Base-by-base conservation (phyloP, 2,113 vertebrate species). In the Cyphomyrus discorhynchus region DNA sequence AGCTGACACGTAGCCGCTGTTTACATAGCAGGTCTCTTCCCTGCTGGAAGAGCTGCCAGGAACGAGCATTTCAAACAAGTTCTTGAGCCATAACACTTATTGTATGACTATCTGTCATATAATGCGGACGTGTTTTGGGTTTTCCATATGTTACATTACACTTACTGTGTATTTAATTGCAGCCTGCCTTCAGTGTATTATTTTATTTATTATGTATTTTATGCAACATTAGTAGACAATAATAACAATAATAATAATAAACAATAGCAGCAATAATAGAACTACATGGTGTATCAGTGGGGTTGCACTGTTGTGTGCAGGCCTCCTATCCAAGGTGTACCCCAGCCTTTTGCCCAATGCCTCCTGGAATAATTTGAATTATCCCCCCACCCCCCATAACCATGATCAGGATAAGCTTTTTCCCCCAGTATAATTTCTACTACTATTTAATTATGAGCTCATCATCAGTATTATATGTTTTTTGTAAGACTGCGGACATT, bases 1-100 rank as follows among this genome's bases (percentile, higher is more conserved):
- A 91, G 89, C 86, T 92, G 92, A 94, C 92, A 92, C 89, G 58
- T 91, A 45, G 89, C 49, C 47, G 49, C 58, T 52, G 77, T 84
- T 89, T 84, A 53, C 74, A 45, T 24, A 42, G 87, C 52, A 77
- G 89, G 86, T 90, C 77, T 35, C 39, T 42, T 45, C 31, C 46
- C 35, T 35, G 47, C 86, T 88, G 46, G 42, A 88, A 77, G 24
- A 89, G 53, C 52, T 49, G 27, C 39, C 19, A 19, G 49, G 6
- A 45, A 62, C 66, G n/a, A 88, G 19, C 19, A 50, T 74, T n/a
- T 47, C 45, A n/a, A 47, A 46, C 2, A 9, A 13, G 42, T 31
- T 88, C 2, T 5, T 45, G 42, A 27, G 21, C 50, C 85, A 21
- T 70, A 13, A 70, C 27, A 70, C 27, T 11, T 66, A 66, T n/a